Conservation (phyloP, 2,113 vertebrate species). For the Ceyx melanurus region DNA sequence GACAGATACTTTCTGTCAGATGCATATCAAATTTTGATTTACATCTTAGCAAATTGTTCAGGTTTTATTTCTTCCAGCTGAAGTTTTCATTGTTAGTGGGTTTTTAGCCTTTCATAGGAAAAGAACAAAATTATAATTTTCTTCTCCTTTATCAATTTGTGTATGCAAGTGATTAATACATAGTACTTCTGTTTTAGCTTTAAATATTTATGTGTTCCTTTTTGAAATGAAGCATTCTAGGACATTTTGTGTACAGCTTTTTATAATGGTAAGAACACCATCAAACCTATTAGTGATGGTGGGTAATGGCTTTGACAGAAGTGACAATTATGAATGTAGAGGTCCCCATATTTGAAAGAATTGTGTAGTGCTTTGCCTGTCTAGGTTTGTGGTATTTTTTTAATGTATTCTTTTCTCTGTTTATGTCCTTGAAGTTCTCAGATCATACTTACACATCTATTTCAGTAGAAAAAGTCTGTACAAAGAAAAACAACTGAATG, state of each 20-base stretch:
- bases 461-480: neutral
- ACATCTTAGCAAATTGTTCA: neutral
- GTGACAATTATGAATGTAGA: neutral
- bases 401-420: neutral
- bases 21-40: neutral
- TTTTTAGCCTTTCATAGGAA: neutral
- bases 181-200: neutral
- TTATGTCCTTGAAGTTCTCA: neutral
- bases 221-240: neutral
- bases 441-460: neutral
- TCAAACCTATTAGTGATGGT: neutral
- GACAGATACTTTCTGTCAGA: rapidly evolving
- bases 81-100: neutral
- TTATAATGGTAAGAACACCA: neutral
- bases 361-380: neutral
- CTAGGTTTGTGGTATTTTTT: neutral
- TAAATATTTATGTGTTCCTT: neutral
- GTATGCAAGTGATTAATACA: neutral
- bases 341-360: neutral
- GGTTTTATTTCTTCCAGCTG: neutral
- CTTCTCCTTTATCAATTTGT: neutral
- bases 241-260: neutral
- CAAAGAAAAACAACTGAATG: neutral
- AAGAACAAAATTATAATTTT: neutral
- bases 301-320: neutral